A percentile compares a stretch with the other conserved stretches of the same genome.
These are phyloP conservation scores for Porites divaricata DNA, from an alignment of 92 coral and sea anemone genomes.

Conservation along the genomic window DNA sequence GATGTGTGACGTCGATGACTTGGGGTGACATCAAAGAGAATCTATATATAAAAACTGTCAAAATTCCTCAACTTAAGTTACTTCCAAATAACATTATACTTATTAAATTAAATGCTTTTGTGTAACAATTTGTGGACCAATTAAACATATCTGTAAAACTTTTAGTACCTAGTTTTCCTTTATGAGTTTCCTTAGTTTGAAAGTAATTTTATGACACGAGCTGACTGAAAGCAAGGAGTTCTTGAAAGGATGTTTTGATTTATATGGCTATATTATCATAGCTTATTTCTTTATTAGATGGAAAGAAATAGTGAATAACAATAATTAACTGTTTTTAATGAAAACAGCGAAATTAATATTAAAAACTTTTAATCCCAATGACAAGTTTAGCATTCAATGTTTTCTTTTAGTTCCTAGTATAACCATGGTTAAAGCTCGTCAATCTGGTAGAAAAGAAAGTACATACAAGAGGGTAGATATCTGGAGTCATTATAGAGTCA, in stretches of 20 bases:
- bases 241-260: neutral
- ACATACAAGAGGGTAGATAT: neutral
- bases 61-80: neutral
- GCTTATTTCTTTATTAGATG: neutral
- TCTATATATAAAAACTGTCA: neutral
- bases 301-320: neutral
- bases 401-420: neutral
- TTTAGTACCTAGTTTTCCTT: neutral
- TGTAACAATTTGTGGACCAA: neutral
- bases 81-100: neutral
- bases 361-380: neutral
- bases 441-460: neutral
- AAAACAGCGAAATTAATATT: neutral
- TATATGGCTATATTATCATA: neutral
- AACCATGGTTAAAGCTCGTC: neutral
- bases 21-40: neutral
- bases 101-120: neutral
- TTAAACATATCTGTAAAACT: neutral
- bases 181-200: neutral
- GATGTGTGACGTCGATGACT: slow-evolving; percentile 11
- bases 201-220: neutral
- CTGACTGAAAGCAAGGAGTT: neutral
- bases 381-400: neutral
- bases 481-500: neutral
- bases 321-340: neutral